Conservation (phyloP, 2,888 invertebrate genomes). For the Meandrusa payeni region DNA sequence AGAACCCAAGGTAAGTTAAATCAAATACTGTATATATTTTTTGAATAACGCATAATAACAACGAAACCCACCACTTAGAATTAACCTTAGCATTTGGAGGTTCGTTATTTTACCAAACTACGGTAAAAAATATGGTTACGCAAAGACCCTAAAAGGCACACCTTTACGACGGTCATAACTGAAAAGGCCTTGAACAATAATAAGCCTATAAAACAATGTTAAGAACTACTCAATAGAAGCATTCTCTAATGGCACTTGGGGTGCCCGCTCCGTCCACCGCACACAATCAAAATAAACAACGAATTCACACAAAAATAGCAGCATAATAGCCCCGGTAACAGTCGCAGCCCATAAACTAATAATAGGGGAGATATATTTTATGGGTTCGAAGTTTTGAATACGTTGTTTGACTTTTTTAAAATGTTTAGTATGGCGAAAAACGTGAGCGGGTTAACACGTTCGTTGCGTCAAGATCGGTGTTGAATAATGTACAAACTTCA, state of each 20-base stretch:
- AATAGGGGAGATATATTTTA: conserved; percentile 80
- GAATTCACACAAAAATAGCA: conserved; percentile 69
- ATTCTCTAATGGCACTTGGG: conserved; percentile 60
- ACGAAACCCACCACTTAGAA: too few species aligned
- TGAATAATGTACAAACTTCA: conserved; percentile 46
- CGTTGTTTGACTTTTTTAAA: conserved; percentile 61
- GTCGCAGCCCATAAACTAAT: conserved; percentile 78
- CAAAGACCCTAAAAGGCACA: conserved; percentile 21
- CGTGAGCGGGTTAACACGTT: conserved; percentile 63
- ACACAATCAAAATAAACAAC: conserved; percentile 74
- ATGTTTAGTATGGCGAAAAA: conserved; percentile 66
- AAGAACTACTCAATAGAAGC: conserved; percentile 52
- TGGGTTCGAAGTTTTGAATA: conserved; percentile 75
- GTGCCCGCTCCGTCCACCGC: conserved; percentile 64
- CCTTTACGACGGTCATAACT: conserved; percentile 27
- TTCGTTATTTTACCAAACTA: conserved; percentile 3
- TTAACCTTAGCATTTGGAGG: neutral
- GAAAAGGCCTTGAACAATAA: conserved; percentile 33
- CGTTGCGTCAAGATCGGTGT: conserved; percentile 30
- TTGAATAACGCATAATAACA: too few species aligned
- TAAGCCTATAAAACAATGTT: conserved; percentile 37
- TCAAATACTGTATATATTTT: too few species aligned
- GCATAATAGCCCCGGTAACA: conserved; percentile 72
- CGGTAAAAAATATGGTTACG: conserved; percentile 13
- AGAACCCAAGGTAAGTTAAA: too few species aligned